Evolutionary conservation across 1,140 invertebrate genomes (phyloP), one percentile per base, ranked within the genome.

Genomic region (Pogonus chalceus): DNA sequence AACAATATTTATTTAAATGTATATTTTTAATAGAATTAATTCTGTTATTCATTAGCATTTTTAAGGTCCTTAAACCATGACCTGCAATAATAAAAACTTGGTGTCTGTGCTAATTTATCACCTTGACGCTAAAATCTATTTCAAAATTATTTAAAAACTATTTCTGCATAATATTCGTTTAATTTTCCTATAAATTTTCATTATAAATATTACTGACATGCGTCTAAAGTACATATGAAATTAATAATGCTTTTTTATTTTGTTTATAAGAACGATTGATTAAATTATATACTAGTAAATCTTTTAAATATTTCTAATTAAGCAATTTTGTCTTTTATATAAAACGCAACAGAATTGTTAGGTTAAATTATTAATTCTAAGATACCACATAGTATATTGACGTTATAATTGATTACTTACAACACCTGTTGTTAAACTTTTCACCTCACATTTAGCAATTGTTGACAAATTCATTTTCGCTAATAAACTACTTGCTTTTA

Each of bases 381-480:
- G 37, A 43, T 43, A 3, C 18, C 9, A 43, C 9, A 43, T 43
- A 43, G 37, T 10, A 18, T 31, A 31, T 31, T 31, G 20, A 20
- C 7, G 4, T 18, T 39, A 20, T 20, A 50, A 50, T 20, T 22
- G 20, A 20, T 53, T 35, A 24, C 46, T 63, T 65, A 71, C 69
- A 61, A 70, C 67, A 21, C 68, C 69, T 51, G 57, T 63, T 10
- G 65, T 58, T 43, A 71, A 56, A 51, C 59, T 68, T 53, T 64
- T 66, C 21, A 71, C 65, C 63, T 69, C 70, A 16, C 68, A 60
- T 23, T 60, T 48, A 35, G 63, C 67, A 49, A 71, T 64, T 20
- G 55, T 53, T 48, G 60, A 57, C 51, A 69, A 58, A 65, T 69
- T 62, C 1, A 60, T 49, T n/a, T n/a, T n/a, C n/a, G n/a, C n/a